Base-by-base conservation (phyloP, 2,888 invertebrate species). In the Actias luna region DNA sequence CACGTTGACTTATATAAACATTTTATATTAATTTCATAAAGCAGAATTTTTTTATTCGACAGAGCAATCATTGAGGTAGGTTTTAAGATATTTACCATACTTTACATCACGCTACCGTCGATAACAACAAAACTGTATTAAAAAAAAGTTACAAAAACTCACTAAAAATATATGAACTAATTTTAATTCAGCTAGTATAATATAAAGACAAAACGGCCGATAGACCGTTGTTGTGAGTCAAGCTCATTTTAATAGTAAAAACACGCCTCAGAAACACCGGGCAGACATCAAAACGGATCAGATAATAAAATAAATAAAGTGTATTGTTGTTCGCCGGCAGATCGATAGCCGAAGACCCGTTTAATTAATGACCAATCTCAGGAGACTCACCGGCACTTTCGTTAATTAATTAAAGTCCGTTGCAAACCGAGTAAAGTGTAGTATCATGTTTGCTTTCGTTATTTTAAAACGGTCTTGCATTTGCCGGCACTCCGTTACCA, bases 331-430 rank as follows among this genome's bases (percentile, higher is more conserved):
- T 87, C 8, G 84, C 80, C 73, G 66, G 77, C 75, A 84, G 88
- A 90, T 88, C 89, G 89, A 90, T 89, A 80, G 85, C 80, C 84
- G 81, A 85, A 88, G 87, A 85, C 79, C 80, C 85, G 82, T 82
- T 84, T 89, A 90, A 91, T 88, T 89, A 90, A 91, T 90, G 88
- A 87, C 87, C 89, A 84, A 88, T 89, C 89, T 86, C 88, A 74
- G 73, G 86, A 83, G 88, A 84, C 88, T 87, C 88, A 88, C 90
- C 90, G 88, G 89, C 88, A 89, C 90, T 90, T 86, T 84, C 82
- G 84, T 80, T 90, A 90, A 91, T 91, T 91, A 89, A 90, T 90
- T 88, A 88, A 85, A 85, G 81, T 83, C 80, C 78, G 73, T 73
- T 77, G 80, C 82, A 81, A 83, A 83, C 85, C 82, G 78, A 84